Base-by-base conservation (phyloP, 2,797 vertebrate species). In the Molossus alvarezi region DNA sequence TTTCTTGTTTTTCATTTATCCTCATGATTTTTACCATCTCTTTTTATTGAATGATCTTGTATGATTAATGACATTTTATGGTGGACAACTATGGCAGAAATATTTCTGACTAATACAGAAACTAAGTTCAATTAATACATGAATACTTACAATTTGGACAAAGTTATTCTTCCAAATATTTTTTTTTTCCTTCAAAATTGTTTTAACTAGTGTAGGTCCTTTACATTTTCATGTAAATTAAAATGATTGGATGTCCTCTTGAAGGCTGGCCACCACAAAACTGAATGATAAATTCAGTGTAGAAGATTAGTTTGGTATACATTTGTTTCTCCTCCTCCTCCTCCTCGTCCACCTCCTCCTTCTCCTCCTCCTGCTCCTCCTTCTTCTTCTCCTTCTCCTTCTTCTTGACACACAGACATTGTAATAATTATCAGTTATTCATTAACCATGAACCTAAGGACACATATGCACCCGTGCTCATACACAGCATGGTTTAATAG, bases 151-250 rank as follows among this genome's bases (percentile, higher is more conserved):
- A 75, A 27, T 79, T 86, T 60, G 1, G 11, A 21, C 55, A 33
- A 67, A 92, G 25, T 33, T 83, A 21, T 3, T 69, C 6, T 65
- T 64, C 10, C n/a, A 81, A 84, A 93, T 81, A 33, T 83, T 27
- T 75, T 96, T 4, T 86, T 79, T 84, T 64, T n/a, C 48, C 51
- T 45, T 45, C 6, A 81, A 75, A 37, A 90, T 62, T 41, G 41
- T 84, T 82, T 95, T 87, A 27, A 9, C 5, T 55, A 17, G 18
- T 76, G 5, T 69, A 79, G 23, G 11, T 62, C n/a, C 33, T 94
- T 88, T 84, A n/a, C 6, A 95, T 84, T 90, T 84, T 6, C 72
- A 79, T 95, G 58, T 69, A n/a, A 76, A 58, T 88, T 71, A 87
- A 27, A 72, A 77, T 51, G 9, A 14, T 3, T 80, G 48, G 2